Base-by-base conservation (phyloP, 2,113 vertebrate species). In the Malurus melanocephalus region DNA sequence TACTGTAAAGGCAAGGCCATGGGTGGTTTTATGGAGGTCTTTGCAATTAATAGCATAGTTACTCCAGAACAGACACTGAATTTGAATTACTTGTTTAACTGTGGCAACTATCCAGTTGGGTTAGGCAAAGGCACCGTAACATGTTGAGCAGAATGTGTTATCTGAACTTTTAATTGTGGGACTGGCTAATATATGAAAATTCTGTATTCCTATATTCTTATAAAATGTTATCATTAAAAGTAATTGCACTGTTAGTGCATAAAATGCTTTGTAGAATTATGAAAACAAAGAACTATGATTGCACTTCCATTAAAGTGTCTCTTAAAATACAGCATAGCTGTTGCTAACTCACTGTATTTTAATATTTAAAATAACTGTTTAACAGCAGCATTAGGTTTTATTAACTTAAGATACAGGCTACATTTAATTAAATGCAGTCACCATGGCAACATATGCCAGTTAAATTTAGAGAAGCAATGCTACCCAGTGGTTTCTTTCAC, bases 1-100 rank as follows among this genome's bases (percentile, higher is more conserved):
- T 95, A 97, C 95, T 97, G 97, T 96, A 97, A 97, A 98, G 96
- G 97, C 97, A 98, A 98, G 97, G 97, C 97, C 97, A 97, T 98
- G 97, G 97, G 97, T 97, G 97, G 97, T 97, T 97, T 97, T 95
- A 97, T 97, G 97, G 97, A 98, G 97, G 97, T 97, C 96, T 97
- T 94, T 95, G 97, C 96, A 97, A 96, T 97, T 97, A 95, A 96
- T 96, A 97, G 97, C 96, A 97, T 96, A 97, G 96, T 98, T 96
- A 97, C 94, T 98, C 96, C 96, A 97, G 96, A 97, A 96, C 92
- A 97, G 94, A 98, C 96, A 96, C 42, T 93, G 93, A 96, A 95
- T 96, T 75, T 92, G 68, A 97, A 94, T 96, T 90, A 97, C 87
- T 97, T 93, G 96, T 96, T 97, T 94, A 97, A 97, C 96, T 97